A percentile compares a stretch with the other conserved stretches of the same genome.
phyloP scores from a whole-genome alignment of 2,888 invertebrate genomes.

The Drosophila conformis region DNA sequence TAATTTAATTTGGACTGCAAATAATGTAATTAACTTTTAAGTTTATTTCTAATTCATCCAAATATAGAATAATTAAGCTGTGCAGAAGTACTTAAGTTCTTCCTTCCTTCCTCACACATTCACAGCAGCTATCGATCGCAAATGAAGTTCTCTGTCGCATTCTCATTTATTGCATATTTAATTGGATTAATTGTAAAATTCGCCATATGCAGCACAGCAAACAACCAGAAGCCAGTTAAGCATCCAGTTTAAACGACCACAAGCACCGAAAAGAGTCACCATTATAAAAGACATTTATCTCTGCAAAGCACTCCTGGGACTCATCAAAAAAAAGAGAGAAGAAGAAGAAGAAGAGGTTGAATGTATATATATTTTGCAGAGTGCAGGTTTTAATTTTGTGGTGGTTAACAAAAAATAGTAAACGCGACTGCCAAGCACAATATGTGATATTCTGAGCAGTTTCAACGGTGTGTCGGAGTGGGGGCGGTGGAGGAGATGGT shows the following conservation, averaged over 20 bases:
- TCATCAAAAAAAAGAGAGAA: constrained; percentile 33
- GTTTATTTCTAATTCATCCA: fast-evolving
- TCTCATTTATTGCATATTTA: not conserved
- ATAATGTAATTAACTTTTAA: fast-evolving
- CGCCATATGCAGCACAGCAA: not conserved
- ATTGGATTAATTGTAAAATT: not conserved
- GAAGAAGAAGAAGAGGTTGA: not conserved
- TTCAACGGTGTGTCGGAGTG: not conserved
- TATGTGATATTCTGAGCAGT: constrained; percentile 30
- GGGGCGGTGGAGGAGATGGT: not conserved
- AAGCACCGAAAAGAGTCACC: not conserved
- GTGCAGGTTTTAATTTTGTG: constrained; percentile 66
- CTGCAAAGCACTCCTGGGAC: constrained; percentile 40
- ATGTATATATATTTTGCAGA: constrained; percentile 38
- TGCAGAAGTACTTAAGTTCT: not conserved
- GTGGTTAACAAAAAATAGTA: constrained; percentile 40
- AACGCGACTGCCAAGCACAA: constrained; percentile 37
- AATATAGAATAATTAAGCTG: not conserved
- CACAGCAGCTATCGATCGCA: not conserved
- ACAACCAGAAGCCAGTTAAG: not conserved
- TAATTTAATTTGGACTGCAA: too few relatives aligned
- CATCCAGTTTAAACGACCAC: constrained; percentile 6
- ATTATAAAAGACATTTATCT: constrained; percentile 14
- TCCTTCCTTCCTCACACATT: not conserved
- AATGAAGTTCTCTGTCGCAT: not conserved